These are phyloP conservation scores for Dryobates pubescens DNA, from an alignment of 2,797 vertebrate species.

Conservation along the genomic window DNA sequence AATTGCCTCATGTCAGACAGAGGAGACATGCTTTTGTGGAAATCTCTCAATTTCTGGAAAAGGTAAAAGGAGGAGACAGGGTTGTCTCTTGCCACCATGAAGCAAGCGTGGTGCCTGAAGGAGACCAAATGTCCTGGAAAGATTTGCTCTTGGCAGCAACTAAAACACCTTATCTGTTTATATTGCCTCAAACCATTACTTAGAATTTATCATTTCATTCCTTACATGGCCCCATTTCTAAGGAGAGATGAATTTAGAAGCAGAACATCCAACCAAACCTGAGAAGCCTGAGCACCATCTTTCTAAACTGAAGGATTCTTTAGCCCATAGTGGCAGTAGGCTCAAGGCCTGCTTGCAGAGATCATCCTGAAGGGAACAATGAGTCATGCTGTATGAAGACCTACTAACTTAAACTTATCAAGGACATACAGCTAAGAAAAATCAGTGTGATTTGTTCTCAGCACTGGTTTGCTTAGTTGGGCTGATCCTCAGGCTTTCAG, in stretches of 20 bases:
- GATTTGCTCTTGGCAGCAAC: neutral
- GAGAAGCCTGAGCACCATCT: neutral
- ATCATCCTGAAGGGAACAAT: neutral
- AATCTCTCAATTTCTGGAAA: neutral
- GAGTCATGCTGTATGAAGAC: accelerated
- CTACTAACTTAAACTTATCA: neutral
- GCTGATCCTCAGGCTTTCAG: neutral
- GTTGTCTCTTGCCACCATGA: neutral
- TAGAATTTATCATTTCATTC: neutral
- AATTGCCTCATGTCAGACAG: neutral
- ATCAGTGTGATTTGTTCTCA: neutral
- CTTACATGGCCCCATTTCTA: neutral
- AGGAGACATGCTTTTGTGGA: neutral
- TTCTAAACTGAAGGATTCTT: neutral
- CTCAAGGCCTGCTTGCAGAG: neutral
- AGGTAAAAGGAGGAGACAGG: neutral
- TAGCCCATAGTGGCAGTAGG: neutral
- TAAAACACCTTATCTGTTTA: accelerated
- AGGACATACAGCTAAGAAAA: neutral
- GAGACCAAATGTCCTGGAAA: neutral
- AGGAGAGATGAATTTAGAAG: neutral
- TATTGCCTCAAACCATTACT: neutral
- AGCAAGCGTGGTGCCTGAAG: neutral
- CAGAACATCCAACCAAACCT: neutral
- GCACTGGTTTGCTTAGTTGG: neutral